Base-by-base conservation (phyloP, 92 coral and sea anemone genomes). In the Zoanthus solanderi region DNA sequence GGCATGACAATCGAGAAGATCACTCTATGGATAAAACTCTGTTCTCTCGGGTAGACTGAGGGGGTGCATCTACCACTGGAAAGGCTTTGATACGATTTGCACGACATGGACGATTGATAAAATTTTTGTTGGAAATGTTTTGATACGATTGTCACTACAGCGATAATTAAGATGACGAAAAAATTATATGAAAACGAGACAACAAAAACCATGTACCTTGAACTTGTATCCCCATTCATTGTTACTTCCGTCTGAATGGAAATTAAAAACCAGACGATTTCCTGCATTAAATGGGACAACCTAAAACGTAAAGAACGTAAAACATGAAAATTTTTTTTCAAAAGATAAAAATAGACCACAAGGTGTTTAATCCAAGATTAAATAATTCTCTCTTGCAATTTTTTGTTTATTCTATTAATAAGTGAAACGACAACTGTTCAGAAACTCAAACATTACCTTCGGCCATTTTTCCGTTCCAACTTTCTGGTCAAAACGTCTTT, bases 391-490 rank as follows among this genome's bases (percentile, higher is more conserved):
- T 65, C 42, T 17, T 9, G 6, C 13, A 52, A 7, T 58, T 58
- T 16, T 8, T 63, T 63, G 30, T 17, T 63, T 4, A n/a, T 0
- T 15, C 7, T 5, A 23, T 6, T 7, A 18, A 42, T 2, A 14
- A 6, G 0, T 6, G 11, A 11, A 83, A 48, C 13, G 9, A 18
- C 18, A 46, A 68, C 18, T 29, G 0, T 63, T 69, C 13, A 23
- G 15, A 69, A 30, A 34, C 2, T 29, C 18, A 23, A 31, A 5
- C 72, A 23, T 83, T 90, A 97, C 99, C 93, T 81, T 71, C 18
- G 99, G 99, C 99, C 99, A 97, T 78, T 97, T 97, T 12, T 97
- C 99, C n/a, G 99, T 95, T 58, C 98, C 99, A 82, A 95, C 99
- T 88, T 95, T 97, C 63, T 97, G 99, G 85, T 97, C 99, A 92